Base-by-base conservation (phyloP, 2,888 invertebrate species). In the Ceriagrion tenellum region DNA sequence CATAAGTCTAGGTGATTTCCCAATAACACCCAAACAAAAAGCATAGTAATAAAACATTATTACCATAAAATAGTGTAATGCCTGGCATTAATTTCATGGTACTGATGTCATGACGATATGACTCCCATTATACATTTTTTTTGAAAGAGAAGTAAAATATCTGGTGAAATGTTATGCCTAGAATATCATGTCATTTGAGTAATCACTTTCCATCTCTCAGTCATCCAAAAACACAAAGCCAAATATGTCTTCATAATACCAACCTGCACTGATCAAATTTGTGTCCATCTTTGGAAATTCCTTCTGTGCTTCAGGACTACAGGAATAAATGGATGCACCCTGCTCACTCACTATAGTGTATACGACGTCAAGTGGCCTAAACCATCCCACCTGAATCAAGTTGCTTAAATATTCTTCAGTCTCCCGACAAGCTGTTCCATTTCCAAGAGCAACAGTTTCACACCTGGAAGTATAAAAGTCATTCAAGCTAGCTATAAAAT, bases 311-410 rank as follows among this genome's bases (percentile, higher is more conserved):
- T 98, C 98, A 90, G 98, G 97, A 96, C 99, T 98, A 95, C 99
- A 98, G 23, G 99, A 99, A 97, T 99, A 99, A 96, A 99, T 98
- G 0, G 99, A 99, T 0, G 99, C 99, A 0, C 99, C 99, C 96
- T 98, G 98, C 97, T 99, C 99, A 95, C 98, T 98, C 0, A 99
- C 98, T 96, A 99, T 99, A 91, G 99, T 98, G 96, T 98, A 98
- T 1, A 98, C 98, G 12, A 98, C 97, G 95, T 97, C 97, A 18
- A 98, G 96, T 93, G 97, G 97, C n/a, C 95, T 40, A 96, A 99
- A 97, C 95, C 97, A 96, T 0, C 97, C 97, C 0, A 96, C 96
- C 95, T 97, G 96, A 95, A 98, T 98, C 63, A 98, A 96, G 90
- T 97, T 96, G 0, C 98, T 97, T 23, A 98, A 96, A 97, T 98